Conservation (phyloP, 2,797 vertebrate species). For the Meriones psammophilus region DNA sequence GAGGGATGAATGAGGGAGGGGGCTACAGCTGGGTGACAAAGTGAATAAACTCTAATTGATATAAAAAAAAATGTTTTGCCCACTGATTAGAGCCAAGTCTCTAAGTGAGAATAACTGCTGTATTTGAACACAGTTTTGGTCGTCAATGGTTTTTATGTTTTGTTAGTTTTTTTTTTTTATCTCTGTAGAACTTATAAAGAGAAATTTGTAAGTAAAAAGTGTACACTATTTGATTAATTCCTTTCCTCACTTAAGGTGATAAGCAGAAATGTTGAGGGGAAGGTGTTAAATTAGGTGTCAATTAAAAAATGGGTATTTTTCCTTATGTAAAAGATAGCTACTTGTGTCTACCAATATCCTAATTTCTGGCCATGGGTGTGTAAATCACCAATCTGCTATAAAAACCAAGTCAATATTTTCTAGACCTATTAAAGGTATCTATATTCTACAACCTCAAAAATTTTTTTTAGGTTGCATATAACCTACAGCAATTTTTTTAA, state of each 20-base stretch:
- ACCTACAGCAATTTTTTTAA: conserved; percentile 13
- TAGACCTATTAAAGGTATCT: neutral
- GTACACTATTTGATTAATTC: neutral
- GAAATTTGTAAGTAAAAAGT: neutral
- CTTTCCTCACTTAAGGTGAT: neutral
- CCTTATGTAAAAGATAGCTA: too few species aligned
- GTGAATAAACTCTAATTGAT: too few species aligned
- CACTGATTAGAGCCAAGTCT: neutral
- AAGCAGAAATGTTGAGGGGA: neutral
- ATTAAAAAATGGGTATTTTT: too few species aligned
- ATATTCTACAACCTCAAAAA: neutral
- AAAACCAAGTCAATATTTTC: conserved; percentile 39
- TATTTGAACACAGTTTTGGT: conserved; percentile 38
- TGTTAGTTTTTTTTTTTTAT: neutral
- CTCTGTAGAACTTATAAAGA: neutral
- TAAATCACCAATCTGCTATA: neutral
- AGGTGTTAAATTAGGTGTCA: neutral
- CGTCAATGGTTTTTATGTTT: neutral
- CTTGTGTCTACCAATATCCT: neutral
- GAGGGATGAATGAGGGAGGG: too few species aligned
- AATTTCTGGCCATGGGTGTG: neutral
- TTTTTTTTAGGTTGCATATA: conserved; percentile 26
- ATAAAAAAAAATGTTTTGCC: neutral
- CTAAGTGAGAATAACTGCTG: neutral
- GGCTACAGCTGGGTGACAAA: too few species aligned